Percentiles rank a stretch among this genome's conserved stretches.
Conservation (phyloP, 2,888 invertebrate genomes). For the Alsophila aescularia region DNA sequence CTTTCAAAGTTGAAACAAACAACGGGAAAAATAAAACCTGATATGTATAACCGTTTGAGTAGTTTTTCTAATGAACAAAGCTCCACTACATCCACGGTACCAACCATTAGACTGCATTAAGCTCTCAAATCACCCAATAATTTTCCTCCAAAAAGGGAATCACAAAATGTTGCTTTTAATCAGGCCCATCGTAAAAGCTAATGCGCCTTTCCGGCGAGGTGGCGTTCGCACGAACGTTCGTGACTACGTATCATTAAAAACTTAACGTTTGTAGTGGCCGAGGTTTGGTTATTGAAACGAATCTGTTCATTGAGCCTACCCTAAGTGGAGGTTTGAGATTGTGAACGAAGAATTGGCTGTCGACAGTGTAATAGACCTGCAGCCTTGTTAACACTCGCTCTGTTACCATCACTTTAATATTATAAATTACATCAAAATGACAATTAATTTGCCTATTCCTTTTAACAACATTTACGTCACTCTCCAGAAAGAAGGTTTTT, state of each 20-base stretch:
- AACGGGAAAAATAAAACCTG: too few relatives aligned
- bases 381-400: too few relatives aligned
- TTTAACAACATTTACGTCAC: too few relatives aligned
- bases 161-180: conserved; percentile 37
- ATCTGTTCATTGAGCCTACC: conserved; percentile 24
- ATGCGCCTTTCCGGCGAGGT: conserved; percentile 33
- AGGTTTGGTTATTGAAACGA: conserved; percentile 33
- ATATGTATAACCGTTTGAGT: too few relatives aligned
- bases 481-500: too few relatives aligned
- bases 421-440: too few relatives aligned
- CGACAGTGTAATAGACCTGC: not conserved
- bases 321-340: conserved; percentile 13
- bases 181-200: conserved; percentile 39
- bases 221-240: conserved; percentile 36
- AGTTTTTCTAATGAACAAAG: not conserved
- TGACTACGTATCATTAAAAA: conserved; percentile 34
- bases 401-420: too few relatives aligned
- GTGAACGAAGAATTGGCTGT: conserved; percentile 2
- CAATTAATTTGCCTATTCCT: too few relatives aligned
- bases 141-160: conserved; percentile 27
- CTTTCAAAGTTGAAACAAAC: too few relatives aligned
- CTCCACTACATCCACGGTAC: not conserved
- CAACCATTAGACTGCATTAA: not conserved
- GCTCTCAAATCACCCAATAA: conserved; percentile 15
- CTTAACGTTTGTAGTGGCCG: conserved; percentile 26